Base-by-base conservation (phyloP, 35 echinoderm and acorn worm genomes). In the Apostichopus parvimensis region DNA sequence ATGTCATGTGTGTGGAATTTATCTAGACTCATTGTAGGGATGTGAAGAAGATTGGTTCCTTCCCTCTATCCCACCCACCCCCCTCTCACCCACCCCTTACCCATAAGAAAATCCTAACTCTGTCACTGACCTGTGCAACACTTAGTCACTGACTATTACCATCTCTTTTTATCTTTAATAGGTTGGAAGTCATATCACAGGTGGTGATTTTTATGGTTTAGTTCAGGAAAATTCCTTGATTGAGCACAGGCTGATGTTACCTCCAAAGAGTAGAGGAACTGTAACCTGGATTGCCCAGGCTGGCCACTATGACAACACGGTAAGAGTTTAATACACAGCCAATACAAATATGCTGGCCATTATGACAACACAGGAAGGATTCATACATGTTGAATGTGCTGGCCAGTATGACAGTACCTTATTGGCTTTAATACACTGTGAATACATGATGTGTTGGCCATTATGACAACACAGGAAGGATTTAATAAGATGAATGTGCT, bases 171-270 rank as follows among this genome's bases (percentile, higher is more conserved):
- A 23, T 59, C 85, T 24, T 62, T 22, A 89, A 54, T 79, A 99
- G 97, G 82, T 95, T 58, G 97, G 95, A 6, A 96, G 97, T 92
- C 97, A 99, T 77, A 99, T 99, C 14, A 99, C 97, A 34, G 97
- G 97, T 18, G 97, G 97, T 62, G 97, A 99, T 93, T 94, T 96
- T 73, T 99, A 96, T 90, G 97, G 95, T 13, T 56, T 94, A 73
- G 92, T 96, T 22, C 95, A 94, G 17, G 97, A 99, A 59, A 99
- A 96, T 80, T 94, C 94, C 57, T 87, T 99, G n/a, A 99, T 99
- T 70, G 95, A 95, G 89, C 97, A 99, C 83, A 92, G 95, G 62
- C 85, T 99, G 52, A 96, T 99, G 93, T 70, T 99, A 23, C 97
- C 97, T 5, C 95, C 97, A 6, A 99, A 94, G 78, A 57, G 55